Base-by-base conservation (phyloP, 2,888 invertebrate genomes). In the Mallateleia sp. region DNA sequence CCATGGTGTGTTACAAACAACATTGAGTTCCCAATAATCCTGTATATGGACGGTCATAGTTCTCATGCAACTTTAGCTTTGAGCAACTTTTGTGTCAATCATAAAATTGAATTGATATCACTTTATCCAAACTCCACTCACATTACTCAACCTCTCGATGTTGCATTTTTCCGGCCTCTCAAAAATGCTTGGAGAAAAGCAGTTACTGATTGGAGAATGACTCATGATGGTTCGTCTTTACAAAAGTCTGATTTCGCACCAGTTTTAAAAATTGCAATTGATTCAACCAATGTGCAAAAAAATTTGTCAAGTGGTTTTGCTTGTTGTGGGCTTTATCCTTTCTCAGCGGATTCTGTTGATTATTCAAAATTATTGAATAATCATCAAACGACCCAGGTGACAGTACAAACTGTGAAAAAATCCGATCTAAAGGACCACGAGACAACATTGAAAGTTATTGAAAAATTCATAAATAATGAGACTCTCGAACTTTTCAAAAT, bases 1-100 rank as follows among this genome's bases (percentile, higher is more conserved):
- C 78, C 83, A 11, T 87, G 89, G 83, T 64, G 82, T 34, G 52
- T 85, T 11, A 38, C 62, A 22, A 83, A 88, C 15, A 50, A 85
- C 18, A 87, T 88, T 42, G 67, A 32, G 38, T 69, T 85, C n/a
- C 89, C 90, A n/a, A 77, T 90, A 6, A 75, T 90, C n/a, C 22
- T 90, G 22, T 90, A 85, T 66, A 54, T 89, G 14, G 89, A 91
- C 72, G 91, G 90, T 7, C 89, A 89, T 72, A 85, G 83, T 58
- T 90, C 91, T n/a, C 90, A 92, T 58, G 38, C 89, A 11, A 89
- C 82, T 24, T 25, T 90, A 47, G 77, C 78, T 22, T 47, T 90
- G 28, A 89, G 82, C 34, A 52, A 87, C 1, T 91, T 91, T 20
- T 75, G 79, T 54, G 32, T 18, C 9, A 22, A 60, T n/a, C 45